phyloP scores from a whole-genome alignment of 2,888 invertebrate genomes.

The Notodromas monacha region DNA sequence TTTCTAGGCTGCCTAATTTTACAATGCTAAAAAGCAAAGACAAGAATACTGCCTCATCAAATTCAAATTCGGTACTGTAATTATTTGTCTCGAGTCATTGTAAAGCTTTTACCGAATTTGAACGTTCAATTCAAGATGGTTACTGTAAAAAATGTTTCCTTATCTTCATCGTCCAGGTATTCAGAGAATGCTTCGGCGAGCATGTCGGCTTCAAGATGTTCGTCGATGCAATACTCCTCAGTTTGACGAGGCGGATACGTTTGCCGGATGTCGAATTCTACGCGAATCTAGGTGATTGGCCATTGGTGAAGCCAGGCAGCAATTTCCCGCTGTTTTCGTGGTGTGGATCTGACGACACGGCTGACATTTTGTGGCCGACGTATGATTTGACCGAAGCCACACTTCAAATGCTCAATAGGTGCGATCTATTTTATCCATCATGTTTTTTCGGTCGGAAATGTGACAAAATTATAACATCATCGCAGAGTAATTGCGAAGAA shows the following conservation, averaged over 20 bases:
- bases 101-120: no score
- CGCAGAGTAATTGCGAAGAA: no score
- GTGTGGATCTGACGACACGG: constrained; percentile 59
- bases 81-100: no score
- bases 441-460: no score
- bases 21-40: no score
- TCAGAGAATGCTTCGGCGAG: constrained; percentile 64
- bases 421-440: no score
- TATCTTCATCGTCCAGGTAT: constrained; percentile 20
- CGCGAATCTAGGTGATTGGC: constrained; percentile 85
- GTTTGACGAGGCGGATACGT: constrained; percentile 37
- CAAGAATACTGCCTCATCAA: no score
- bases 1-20: no score
- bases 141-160: no score
- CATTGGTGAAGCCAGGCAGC: constrained; percentile 23
- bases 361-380: constrained; percentile 72
- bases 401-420: constrained; percentile 22
- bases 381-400: constrained; percentile 77
- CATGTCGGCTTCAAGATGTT: constrained; percentile 88
- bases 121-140: no score
- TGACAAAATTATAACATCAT: no score
- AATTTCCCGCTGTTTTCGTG: constrained; percentile 62
- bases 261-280: constrained; percentile 66
- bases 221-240: constrained; percentile 51
- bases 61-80: no score